Evolutionary conservation across 1,140 invertebrate species (phyloP).

Genomic region (Kradibia gibbosae): DNA sequence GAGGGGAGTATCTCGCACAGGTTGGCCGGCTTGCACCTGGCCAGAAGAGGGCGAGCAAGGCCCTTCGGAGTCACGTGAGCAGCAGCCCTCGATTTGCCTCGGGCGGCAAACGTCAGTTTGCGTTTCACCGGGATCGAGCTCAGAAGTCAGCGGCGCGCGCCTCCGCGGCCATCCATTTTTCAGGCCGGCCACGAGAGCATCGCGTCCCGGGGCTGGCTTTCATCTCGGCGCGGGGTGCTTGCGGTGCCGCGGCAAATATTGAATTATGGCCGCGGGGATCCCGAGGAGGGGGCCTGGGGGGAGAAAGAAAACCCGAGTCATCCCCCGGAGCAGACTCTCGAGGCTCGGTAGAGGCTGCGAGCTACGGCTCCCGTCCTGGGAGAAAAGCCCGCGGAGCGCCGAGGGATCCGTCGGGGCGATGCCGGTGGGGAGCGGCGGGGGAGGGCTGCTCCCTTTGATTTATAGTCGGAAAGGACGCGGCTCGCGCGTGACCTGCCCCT

Average conservation of each 20-base stretch:
- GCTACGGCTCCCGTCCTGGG: constrained; percentile 17
- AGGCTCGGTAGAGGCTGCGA: background rate
- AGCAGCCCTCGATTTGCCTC: background rate
- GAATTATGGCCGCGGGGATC: constrained; percentile 42
- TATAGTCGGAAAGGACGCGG: constrained; percentile 44
- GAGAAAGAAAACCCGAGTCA: constrained; percentile 33
- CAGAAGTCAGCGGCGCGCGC: background rate
- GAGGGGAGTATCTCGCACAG: constrained; percentile 7
- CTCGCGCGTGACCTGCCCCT: constrained; percentile 45
- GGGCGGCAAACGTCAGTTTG: constrained; percentile 15
- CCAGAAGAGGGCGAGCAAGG: background rate
- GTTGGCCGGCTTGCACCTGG: constrained; percentile 9
- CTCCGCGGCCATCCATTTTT: constrained; percentile 21
- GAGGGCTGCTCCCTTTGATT: constrained; percentile 37
- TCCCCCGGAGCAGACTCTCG: background rate
- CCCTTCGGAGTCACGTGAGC: background rate
- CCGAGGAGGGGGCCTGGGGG: too few relatives aligned
- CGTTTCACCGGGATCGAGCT: background rate
- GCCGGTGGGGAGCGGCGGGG: background rate
- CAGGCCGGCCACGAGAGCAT: background rate
- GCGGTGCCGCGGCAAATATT: constrained; percentile 39
- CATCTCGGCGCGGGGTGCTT: constrained; percentile 1
- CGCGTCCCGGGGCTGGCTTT: constrained; percentile 2
- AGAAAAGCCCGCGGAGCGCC: constrained; percentile 24
- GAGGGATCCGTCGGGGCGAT: background rate